Percentiles rank a stretch among this genome's conserved stretches.
Evolutionary conservation across 1,140 invertebrate species (phyloP).

Genomic region (Drosophila saltans): DNA sequence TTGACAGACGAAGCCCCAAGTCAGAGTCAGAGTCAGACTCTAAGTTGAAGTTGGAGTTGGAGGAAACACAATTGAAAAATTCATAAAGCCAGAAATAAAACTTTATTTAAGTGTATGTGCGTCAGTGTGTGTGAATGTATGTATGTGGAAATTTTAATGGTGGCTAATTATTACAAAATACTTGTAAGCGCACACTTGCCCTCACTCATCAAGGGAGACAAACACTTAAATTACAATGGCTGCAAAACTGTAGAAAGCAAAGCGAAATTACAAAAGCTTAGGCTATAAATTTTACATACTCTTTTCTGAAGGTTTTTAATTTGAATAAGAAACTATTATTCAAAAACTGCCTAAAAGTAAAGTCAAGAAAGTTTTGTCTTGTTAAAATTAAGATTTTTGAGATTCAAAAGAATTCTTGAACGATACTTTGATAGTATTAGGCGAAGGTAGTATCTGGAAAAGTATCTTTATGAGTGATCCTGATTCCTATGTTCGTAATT

Average conservation of each 20-base stretch:
- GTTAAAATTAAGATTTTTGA: too few species aligned
- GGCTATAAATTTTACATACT: too few species aligned
- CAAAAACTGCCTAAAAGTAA: too few species aligned
- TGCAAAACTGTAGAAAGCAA: conserved; percentile 26
- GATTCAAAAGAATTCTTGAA: too few species aligned
- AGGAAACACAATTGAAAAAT: conserved; percentile 71
- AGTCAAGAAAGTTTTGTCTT: too few species aligned
- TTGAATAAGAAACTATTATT: too few species aligned
- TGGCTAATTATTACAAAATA: conserved; percentile 68
- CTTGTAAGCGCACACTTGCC: conserved; percentile 29
- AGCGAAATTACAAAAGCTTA: too few species aligned
- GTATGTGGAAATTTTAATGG: conserved; percentile 54
- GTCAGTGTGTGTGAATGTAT: conserved; percentile 13
- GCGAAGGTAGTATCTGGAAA: too few species aligned
- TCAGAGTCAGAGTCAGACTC: conserved; percentile 38
- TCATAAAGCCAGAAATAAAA: conserved; percentile 59
- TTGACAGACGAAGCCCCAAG: conserved; percentile 37
- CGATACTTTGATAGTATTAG: too few species aligned
- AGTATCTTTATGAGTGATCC: too few species aligned
- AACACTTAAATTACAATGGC: conserved; percentile 16
- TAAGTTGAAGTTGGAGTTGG: conserved; percentile 15
- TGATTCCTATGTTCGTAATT: too few species aligned
- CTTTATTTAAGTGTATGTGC: conserved; percentile 17
- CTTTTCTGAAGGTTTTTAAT: too few species aligned
- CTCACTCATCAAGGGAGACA: conserved; percentile 7